phyloP scores from a whole-genome alignment of 2,888 invertebrate species.

The Leptarthrus brevirostris region DNA sequence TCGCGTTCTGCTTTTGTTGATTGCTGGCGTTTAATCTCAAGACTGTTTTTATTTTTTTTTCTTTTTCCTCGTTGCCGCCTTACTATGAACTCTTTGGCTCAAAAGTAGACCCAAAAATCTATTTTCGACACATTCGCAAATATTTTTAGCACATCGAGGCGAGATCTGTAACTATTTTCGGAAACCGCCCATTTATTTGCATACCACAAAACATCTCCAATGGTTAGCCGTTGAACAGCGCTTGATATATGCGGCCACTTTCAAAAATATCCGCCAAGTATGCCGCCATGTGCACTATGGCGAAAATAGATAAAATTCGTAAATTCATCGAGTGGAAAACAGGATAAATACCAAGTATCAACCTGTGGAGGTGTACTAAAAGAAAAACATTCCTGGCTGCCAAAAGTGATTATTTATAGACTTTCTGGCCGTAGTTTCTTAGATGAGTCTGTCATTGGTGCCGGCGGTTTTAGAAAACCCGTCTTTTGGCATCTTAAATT shows the following conservation, averaged over 20 bases:
- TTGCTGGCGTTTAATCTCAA: constrained; percentile 20
- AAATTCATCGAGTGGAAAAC: constrained; percentile 20
- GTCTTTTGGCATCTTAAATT: not conserved
- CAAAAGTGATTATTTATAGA: constrained; percentile 44
- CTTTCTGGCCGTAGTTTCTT: not conserved
- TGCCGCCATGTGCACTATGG: constrained; percentile 41
- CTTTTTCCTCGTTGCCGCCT: not conserved
- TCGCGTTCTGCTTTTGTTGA: not conserved
- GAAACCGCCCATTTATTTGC: constrained; percentile 50
- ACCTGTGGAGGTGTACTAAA: constrained; percentile 45
- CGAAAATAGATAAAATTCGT: constrained; percentile 40
- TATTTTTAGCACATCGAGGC: constrained; percentile 50
- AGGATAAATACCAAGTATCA: constrained; percentile 47
- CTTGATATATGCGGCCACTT: constrained; percentile 38
- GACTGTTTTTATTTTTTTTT: not conserved
- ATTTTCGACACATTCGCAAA: constrained; percentile 44
- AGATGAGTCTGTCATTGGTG: constrained; percentile 35
- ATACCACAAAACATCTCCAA: constrained; percentile 46
- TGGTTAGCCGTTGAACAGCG: constrained; percentile 30
- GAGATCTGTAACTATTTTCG: constrained; percentile 51
- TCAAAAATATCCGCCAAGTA: constrained; percentile 38
- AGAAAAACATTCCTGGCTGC: constrained; percentile 37
- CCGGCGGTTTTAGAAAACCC: constrained; percentile 20
- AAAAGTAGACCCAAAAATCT: constrained; percentile 36
- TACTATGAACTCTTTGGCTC: constrained; percentile 14